phyloP scores from a whole-genome alignment of 2,113 vertebrate species.

The Pygoscelis antarcticus region DNA sequence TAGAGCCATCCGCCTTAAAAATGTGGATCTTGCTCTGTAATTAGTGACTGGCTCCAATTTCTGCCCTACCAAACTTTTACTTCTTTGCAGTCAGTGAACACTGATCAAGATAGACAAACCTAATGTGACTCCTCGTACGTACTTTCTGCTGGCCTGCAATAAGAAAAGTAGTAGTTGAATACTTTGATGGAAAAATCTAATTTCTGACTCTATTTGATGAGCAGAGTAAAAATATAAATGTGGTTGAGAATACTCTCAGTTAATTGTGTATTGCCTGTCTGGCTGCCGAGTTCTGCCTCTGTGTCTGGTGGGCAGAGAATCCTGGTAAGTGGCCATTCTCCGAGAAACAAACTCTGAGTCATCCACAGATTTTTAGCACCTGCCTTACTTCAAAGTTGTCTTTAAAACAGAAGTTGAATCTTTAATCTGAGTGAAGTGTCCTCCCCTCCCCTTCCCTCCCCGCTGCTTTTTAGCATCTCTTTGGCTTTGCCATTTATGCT shows the following conservation, averaged over 20 bases:
- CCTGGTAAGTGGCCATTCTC: not conserved
- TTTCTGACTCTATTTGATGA: not conserved
- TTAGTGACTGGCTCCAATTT: not conserved
- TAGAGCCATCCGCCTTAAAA: not conserved
- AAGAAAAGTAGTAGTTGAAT: not conserved
- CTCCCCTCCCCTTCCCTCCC: not conserved
- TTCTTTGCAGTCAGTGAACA: not conserved
- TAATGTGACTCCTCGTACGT: accelerated
- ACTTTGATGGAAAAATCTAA: not conserved
- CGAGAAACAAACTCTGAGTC: not conserved
- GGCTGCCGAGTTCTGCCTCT: not conserved
- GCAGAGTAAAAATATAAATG: not conserved
- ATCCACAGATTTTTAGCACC: not conserved
- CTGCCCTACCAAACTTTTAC: not conserved
- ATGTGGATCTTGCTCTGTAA: not conserved
- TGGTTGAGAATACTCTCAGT: not conserved
- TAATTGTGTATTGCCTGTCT: not conserved
- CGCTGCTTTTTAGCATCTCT: not conserved
- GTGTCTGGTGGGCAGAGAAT: not conserved
- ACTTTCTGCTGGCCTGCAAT: not conserved
- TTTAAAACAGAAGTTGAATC: not conserved
- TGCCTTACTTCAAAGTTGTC: not conserved
- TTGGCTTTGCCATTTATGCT: not conserved
- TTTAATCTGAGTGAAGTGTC: not conserved
- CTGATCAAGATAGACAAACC: not conserved